phyloP scores from a whole-genome alignment of 2,113 vertebrate species.

The Nesogale talazaci region DNA sequence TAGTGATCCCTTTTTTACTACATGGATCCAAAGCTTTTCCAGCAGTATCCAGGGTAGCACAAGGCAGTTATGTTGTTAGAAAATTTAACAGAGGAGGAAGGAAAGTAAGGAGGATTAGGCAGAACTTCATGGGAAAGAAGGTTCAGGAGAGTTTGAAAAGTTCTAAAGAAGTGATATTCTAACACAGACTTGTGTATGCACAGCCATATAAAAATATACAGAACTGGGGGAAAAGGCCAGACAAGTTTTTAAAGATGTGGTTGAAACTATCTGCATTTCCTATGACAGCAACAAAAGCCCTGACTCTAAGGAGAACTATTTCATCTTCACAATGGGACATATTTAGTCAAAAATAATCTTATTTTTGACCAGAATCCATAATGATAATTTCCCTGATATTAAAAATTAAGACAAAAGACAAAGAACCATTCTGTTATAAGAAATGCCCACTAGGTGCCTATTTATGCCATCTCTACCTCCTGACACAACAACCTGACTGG shows the following conservation, averaged over 20 bases:
- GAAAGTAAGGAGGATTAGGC: not conserved
- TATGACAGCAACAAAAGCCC: not conserved
- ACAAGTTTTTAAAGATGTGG: not conserved
- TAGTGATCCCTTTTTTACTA: not conserved
- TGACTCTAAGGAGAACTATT: not conserved
- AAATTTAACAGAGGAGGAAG: not conserved
- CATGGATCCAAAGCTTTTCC: not conserved
- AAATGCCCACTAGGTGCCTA: not conserved
- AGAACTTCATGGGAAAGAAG: not conserved
- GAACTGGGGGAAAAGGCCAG: not conserved
- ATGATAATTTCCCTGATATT: not conserved
- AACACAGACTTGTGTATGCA: not conserved
- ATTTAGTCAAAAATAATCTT: not conserved
- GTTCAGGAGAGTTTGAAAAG: not conserved
- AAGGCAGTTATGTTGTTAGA: not conserved
- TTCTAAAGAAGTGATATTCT: not conserved
- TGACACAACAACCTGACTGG: not conserved
- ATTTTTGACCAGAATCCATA: not conserved
- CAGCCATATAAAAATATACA: not conserved
- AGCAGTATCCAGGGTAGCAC: not conserved
- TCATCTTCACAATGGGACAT: not conserved
- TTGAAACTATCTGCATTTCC: not conserved
- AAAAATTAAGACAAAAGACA: not conserved
- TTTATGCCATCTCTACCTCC: not conserved
- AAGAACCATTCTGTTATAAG: not conserved